phyloP scores from a whole-genome alignment of 2,888 invertebrate genomes.

The Drosophila neonasuta region DNA sequence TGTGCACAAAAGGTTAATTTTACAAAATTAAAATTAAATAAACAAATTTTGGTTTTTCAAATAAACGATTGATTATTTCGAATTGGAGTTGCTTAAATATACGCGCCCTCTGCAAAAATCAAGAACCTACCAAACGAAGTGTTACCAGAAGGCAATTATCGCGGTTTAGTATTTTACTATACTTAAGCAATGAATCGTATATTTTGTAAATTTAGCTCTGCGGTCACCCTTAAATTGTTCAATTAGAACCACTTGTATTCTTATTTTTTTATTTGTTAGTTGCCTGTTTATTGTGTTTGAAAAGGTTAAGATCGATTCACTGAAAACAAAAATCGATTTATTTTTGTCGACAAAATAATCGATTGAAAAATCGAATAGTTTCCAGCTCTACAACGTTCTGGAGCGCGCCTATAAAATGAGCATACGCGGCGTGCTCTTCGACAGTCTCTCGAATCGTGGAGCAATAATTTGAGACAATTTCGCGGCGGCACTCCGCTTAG shows the following conservation, averaged over 20 bases:
- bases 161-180: neutral
- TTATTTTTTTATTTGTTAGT: neutral
- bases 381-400: constrained; percentile 28
- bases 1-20: too few relatives aligned
- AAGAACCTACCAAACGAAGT: neutral
- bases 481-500: constrained; percentile 39
- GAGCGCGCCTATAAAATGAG: constrained; percentile 61
- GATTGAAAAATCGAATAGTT: neutral
- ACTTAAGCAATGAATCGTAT: neutral
- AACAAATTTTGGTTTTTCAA: too few relatives aligned
- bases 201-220: neutral
- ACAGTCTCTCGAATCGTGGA: constrained; percentile 54
- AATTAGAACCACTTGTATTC: neutral
- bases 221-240: neutral
- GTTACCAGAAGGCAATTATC: neutral
- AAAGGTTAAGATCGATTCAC: neutral
- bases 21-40: too few relatives aligned
- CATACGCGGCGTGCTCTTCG: constrained; percentile 43
- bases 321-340: too few relatives aligned
- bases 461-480: constrained; percentile 29
- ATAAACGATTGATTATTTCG: neutral
- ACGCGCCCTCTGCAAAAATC: neutral
- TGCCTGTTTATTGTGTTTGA: neutral
- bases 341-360: neutral
- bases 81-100: neutral